A percentile compares a stretch with the other conserved stretches of the same genome.
phyloP scores from a whole-genome alignment of 2,888 invertebrate species.

The Zelleria hepariella region DNA sequence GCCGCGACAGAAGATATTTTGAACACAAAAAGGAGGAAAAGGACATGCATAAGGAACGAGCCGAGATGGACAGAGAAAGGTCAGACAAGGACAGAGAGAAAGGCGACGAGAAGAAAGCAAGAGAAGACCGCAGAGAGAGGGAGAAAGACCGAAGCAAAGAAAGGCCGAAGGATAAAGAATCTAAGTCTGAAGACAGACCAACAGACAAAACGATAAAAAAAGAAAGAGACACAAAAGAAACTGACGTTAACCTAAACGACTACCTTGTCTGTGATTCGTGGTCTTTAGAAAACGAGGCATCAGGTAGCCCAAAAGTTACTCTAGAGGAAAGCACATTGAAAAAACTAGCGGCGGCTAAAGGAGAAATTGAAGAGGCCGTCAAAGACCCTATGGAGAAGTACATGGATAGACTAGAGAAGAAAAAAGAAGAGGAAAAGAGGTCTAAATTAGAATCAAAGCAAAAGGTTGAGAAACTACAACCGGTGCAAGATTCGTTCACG shows the following conservation, averaged over 20 bases:
- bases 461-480: slow-evolving; percentile 43
- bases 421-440: slow-evolving; percentile 15
- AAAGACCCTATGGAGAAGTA: slow-evolving; percentile 26
- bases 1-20: slow-evolving; percentile 20
- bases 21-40: slow-evolving; percentile 18
- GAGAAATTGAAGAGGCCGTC: not conserved
- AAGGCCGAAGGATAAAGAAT: slow-evolving; percentile 17
- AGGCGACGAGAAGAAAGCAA: slow-evolving; percentile 18
- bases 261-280: slow-evolving; percentile 64
- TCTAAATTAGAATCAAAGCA: not conserved
- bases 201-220: slow-evolving; percentile 12
- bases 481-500: slow-evolving; percentile 55
- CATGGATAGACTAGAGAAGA: slow-evolving; percentile 21
- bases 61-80: not conserved
- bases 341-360: not conserved
- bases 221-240: slow-evolving; percentile 29
- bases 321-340: slow-evolving; percentile 11
- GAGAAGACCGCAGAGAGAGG: slow-evolving; percentile 21
- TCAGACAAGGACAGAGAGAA: not conserved
- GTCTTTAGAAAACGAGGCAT: slow-evolving; percentile 59
- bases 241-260: slow-evolving; percentile 52
- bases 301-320: slow-evolving; percentile 30
- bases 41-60: slow-evolving; percentile 21
- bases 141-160: slow-evolving; percentile 18
- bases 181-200: slow-evolving; percentile 2